Evolutionary conservation across 1,140 invertebrate genomes (phyloP), one percentile per base, ranked within the genome.

Genomic region (Leucophenga varia): DNA sequence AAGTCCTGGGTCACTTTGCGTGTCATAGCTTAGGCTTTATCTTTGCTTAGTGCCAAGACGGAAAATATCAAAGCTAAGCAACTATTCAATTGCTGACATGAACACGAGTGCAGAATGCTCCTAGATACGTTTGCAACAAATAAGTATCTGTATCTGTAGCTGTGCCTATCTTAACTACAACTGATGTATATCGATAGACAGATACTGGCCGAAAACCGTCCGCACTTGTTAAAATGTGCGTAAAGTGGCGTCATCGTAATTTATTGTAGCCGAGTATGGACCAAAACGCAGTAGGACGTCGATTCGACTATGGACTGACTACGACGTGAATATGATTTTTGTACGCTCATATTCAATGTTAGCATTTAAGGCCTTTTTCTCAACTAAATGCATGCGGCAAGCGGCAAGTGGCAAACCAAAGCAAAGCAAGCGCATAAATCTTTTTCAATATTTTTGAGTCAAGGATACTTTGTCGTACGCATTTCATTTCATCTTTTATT

Each of bases 231-330:
- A 55, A 58, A 67, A 67, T 67, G 63, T 67, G 63, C 63, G 63
- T 59, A 67, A 67, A 67, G 63, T 67, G 63, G 63, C 63, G 63
- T 67, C 63, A 67, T 67, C 63, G 63, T 67, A 63, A 67, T 67
- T 67, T 67, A 67, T 67, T 67, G 59, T 61, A 53, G 43, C 59
- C 64, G 49, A 57, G 51, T 59, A 59, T 59, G 57, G 57, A 59
- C 57, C 42, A 40, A 51, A 52, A 35, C 63, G 35, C 63, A 52
- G 56, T 67, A 51, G 63, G 63, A 67, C 63, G 22, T 10, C 22
- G 22, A 25, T 35, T 8, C 8, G 32, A 40, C 9, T 10, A 21
- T 30, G n/a, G n/a, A n/a, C 8, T 19, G 36, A 14, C 37, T 17
- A n/a, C n/a, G n/a, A n/a, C n/a, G n/a, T n/a, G n/a, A n/a, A n/a